Base-by-base conservation (phyloP, 1,140 invertebrate genomes). In the Proales similis region DNA sequence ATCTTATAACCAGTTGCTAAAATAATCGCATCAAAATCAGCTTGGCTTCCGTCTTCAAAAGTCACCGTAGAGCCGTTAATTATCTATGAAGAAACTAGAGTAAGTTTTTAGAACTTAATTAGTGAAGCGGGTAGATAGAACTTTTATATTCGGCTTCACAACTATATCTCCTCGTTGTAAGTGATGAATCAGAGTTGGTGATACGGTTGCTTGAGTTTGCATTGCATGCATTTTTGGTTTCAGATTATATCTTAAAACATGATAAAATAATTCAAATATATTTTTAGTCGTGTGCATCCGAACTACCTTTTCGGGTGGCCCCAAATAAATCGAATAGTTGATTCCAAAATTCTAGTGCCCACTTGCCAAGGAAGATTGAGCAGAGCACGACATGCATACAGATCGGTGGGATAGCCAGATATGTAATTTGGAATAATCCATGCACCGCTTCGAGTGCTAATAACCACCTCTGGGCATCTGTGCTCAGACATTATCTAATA, bases 1-100 rank as follows among this genome's bases (percentile, higher is more conserved):
- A 74, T 73, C 53, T 68, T 68, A 67, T 75, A 76, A 3, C 74
- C 74, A 19, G 74, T 76, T 64, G 72, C 72, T 49, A 70, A 62
- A 6, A 76, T 66, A 22, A 76, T 72, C 17, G 61, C 42, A 65
- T 76, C 74, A 66, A 73, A 69, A 30, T 74, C 68, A 19, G 65
- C 68, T 38, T 43, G 63, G 19, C 66, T 30, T 1, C 71, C 73
- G 68, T 74, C 67, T 22, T 68, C 65, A 65, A 76, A 75, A 5
- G 63, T 48, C 6, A 73, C 72, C 9, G 46, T 68, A 11, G 67
- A 68, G 2, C 68, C 70, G 33, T 70, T 66, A 27, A 76, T 68
- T 65, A 68, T 68, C 70, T 73, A 64, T 12, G 22, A 4, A 20
- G 14, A 57, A 19, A 6, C 20, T 5, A 22, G 14, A 20, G 60